These are phyloP conservation scores for Muscicapa striata DNA, from an alignment of 2,797 vertebrate species.

Conservation along the genomic window DNA sequence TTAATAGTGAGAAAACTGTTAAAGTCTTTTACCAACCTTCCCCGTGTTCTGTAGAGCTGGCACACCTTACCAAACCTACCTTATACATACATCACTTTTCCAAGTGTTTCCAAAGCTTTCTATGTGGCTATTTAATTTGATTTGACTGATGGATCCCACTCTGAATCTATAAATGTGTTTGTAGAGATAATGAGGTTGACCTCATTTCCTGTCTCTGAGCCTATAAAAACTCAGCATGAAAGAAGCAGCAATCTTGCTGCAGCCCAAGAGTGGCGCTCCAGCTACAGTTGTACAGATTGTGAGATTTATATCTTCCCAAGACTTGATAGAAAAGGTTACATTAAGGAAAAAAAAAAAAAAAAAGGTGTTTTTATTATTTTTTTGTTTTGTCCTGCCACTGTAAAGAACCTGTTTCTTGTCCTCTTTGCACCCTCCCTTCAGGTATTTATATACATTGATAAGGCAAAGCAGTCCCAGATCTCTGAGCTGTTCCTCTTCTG, in stretches of 20 bases:
- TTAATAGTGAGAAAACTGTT: background rate
- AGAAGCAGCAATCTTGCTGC: background rate
- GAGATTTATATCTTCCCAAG: background rate
- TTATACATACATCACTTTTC: background rate
- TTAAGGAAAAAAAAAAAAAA: fast-evolving
- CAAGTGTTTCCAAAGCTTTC: background rate
- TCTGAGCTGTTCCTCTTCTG: background rate
- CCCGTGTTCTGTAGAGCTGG: background rate
- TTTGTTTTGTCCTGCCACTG: background rate
- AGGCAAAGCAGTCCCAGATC: background rate
- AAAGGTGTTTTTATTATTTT: background rate
- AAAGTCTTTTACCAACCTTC: background rate
- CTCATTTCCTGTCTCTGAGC: background rate
- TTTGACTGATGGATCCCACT: background rate
- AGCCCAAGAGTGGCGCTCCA: background rate
- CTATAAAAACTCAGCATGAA: background rate
- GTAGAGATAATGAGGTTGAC: background rate
- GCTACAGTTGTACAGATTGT: background rate
- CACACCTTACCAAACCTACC: background rate
- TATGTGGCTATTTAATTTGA: background rate
- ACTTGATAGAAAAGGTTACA: background rate
- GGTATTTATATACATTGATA: background rate
- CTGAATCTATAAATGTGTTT: background rate
- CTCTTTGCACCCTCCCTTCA: background rate
- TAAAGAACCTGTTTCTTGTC: background rate